Base-by-base conservation (phyloP, 2,797 vertebrate species). In the Jordanella pulchra region DNA sequence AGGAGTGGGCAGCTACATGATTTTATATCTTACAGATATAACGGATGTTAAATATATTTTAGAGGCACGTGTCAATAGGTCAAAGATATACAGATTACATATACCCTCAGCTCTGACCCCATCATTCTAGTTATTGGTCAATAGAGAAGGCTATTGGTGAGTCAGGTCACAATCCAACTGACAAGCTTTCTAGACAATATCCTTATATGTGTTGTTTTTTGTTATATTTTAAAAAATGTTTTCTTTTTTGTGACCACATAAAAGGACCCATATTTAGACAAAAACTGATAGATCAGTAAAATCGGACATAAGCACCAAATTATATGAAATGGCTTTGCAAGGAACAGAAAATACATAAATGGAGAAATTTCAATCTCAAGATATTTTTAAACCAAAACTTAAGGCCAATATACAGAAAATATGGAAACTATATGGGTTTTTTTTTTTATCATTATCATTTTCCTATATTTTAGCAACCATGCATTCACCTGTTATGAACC, bases 21-120 rank as follows among this genome's bases (percentile, higher is more conserved):
- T 68, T 73, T 63, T 75, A 79, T 84, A 83, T 86, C 84, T 92
- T 85, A 84, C 73, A 51, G 63, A 58, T 76, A 54, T 73, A 69
- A 78, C 69, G 75, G 35, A 81, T 73, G 65, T 74, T 70, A 56
- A 77, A 65, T 48, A 39, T 56, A 65, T 80, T 72, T 78, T 53
- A 72, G 48, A 76, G 56, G 71, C 30, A 39, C 18, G 66, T 55
- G 51, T 75, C 60, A 69, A 50, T 68, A 69, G 82, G 79, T 85
- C 80, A 79, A 71, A 73, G 71, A 69, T 79, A 72, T 82, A 81
- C 69, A 75, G 75, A 85, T 86, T 75, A 83, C 64, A 77, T 66
- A 83, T 67, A 70, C 77, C 64, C 75, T 78, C 71, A 70, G 69
- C 58, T 71, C 35, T 30, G 42, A 73, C 69, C 73, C 25, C 60